Base-by-base conservation (phyloP, 2,113 vertebrate species). In the Heliornis fulica region DNA sequence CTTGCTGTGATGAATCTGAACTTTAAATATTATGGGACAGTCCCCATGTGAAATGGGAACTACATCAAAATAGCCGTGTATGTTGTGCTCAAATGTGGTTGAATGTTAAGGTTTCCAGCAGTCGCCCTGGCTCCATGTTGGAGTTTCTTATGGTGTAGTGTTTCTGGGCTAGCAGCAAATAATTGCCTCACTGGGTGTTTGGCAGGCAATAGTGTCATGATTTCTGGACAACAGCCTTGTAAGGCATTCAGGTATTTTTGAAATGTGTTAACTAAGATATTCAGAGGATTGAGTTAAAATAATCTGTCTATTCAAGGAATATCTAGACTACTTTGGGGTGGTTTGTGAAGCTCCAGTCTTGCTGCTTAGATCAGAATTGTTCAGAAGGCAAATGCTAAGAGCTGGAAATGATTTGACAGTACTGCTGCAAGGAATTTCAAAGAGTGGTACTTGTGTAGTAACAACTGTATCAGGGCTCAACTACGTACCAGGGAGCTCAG, bases 1-100 rank as follows among this genome's bases (percentile, higher is more conserved):
- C 13, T 61, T 72, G 5, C 51, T 69, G 36, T 25, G 22, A 29
- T 50, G 64, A 70, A 51, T 48, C 25, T 12, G 4, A 83, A 68
- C 34, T 83, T 87, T 34, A 65, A 74, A 45, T 46, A 28, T 29
- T 36, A 20, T 0, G 1, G n/a, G 28, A n/a, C 0, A 0, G 19
- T 61, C 25, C 32, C 22, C 17, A 10, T 1, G 2, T 57, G 50
- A 56, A 65, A 38, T 21, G 22, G 43, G 28, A 36, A 15, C 26
- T 34, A 38, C 17, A 18, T 77, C 63, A 81, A 28, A 61, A 18
- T 16, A 51, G 56, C 41, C 48, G 41, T 28, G 29, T 19, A 7
- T 26, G 40, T 61, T 82, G 70, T 78, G 46, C 56, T 72, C 16
- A 65, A 46, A 32, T 26, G 21, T 31, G 22, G 17, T 16, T 83